Base-by-base conservation (phyloP, 2,113 vertebrate species). In the Brachyhypopomus occidentalis region DNA sequence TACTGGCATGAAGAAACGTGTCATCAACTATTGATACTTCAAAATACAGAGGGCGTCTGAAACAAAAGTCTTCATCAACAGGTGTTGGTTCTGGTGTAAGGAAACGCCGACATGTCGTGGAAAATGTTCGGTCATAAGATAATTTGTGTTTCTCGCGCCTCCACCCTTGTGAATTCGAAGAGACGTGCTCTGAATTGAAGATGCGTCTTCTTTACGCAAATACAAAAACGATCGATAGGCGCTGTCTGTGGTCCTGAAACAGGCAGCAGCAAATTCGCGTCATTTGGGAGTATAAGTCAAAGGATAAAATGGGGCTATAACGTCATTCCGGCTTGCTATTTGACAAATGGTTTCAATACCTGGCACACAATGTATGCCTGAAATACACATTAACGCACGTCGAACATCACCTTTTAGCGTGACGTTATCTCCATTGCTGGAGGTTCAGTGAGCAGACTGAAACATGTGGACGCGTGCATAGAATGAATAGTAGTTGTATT, bases 221-320 rank as follows among this genome's bases (percentile, higher is more conserved):
- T 25, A 41, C 30, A 52, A 1, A 52, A 22, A 59, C 45, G 75
- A 60, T 59, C 80, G 8, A 45, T 55, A 20, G 83, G 72, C 5
- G 83, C 86, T 90, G 80, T 91, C 87, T 72, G 19, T 34, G 89
- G 85, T 90, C 67, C 89, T 91, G 88, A 90, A 90, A 66, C 41
- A 0, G 63, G 72, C 67, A 27, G 7, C 34, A 8, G 60, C 30
- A 16, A 41, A 34, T 14, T n/a, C 25, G 11, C 22, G 20, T 12
- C 23, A 17, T 56, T 27, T 12, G 12, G 30, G 30, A 16, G 8
- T 34, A 22, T 19, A 17, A 5, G 30, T 16, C 62, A 25, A 64
- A 64, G 16, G 14, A 6, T 20, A 36, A 30, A 30, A 74, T 17
- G n/a, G 16, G n/a, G 36, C 30, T 2, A 36, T 36, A 52, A 52